Conservation (phyloP, 2,888 invertebrate species). For the Choreutis nemorana region DNA sequence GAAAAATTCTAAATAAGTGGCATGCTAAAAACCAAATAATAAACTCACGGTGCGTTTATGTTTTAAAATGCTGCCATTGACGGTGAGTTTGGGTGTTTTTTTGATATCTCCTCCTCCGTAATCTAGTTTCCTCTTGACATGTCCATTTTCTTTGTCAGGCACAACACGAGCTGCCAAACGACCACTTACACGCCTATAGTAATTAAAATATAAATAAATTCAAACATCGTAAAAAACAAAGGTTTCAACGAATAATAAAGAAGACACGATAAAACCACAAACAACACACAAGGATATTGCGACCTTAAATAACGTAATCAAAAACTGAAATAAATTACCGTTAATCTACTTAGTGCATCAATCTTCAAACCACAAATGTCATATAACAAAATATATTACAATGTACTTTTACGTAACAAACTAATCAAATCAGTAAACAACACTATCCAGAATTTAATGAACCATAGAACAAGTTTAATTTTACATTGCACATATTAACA, state of each 20-base stretch:
- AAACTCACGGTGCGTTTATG: constrained; percentile 49
- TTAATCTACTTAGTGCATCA: background rate
- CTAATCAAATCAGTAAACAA: background rate
- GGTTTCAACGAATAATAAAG: no score
- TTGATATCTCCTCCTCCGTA: constrained; percentile 26
- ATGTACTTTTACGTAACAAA: no score
- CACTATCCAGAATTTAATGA: background rate
- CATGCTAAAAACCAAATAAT: background rate
- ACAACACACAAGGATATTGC: no score
- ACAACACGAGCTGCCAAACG: constrained; percentile 40
- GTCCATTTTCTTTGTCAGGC: constrained; percentile 18
- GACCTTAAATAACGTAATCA: no score
- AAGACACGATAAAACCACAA: no score
- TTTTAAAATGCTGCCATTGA: constrained; percentile 50
- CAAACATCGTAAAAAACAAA: no score
- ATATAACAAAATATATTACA: background rate
- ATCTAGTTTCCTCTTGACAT: constrained; percentile 44
- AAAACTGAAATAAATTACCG: no score
- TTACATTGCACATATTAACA: background rate
- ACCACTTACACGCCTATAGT: constrained; percentile 44
- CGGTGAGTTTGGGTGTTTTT: constrained; percentile 35
- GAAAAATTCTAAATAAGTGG: no score
- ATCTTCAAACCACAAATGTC: background rate
- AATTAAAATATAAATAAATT: background rate
- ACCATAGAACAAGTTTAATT: background rate